Evolutionary conservation across 2,113 vertebrate species (phyloP), one percentile per base, ranked within the genome.

Genomic region (Leptobrachium leishanense): DNA sequence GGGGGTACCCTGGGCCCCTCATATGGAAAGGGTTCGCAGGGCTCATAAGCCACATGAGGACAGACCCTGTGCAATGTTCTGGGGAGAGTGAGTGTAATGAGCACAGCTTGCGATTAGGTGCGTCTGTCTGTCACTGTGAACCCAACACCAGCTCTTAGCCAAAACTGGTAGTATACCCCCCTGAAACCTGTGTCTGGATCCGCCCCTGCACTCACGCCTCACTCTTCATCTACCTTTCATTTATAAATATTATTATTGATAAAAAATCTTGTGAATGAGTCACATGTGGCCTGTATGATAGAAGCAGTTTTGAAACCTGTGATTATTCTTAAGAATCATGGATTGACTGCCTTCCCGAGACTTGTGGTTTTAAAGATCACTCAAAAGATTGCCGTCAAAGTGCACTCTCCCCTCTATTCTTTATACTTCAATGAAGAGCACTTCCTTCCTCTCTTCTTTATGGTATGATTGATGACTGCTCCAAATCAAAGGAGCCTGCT

Each of bases 391-490:
- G 63, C 31, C 11, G 46, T 54, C 65, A 74, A 81, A 74, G 70
- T 73, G 70, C 63, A 68, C 65, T 65, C 20, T 74, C 46, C 70
- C 12, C 13, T 68, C 12, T 55, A 63, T 15, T 20, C 20, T 31
- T 31, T 68, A 44, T 74, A 74, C 57, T 68, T 81, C 43, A 74
- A 74, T 74, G 66, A 44, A 79, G 15, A 40, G 42, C n/a, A 55
- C 31, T 74, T 81, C 53, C 43, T 59, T 81, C 53, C 43, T 59
- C 40, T 74, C 39, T 71, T 74, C 72, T 79, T 79, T 79, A 66
- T 79, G 43, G n/a, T 9, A 5, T 5, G 46, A 4, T 5, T 50
- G 46, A 50, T 50, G 4, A 50, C 46, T 50, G 8, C 46, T 50
- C 46, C 4, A 50, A 50, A 50, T 8, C 46, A 50, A 8, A 50